Conservation (phyloP, 2,888 invertebrate species). For the Oscheius sp. region DNA sequence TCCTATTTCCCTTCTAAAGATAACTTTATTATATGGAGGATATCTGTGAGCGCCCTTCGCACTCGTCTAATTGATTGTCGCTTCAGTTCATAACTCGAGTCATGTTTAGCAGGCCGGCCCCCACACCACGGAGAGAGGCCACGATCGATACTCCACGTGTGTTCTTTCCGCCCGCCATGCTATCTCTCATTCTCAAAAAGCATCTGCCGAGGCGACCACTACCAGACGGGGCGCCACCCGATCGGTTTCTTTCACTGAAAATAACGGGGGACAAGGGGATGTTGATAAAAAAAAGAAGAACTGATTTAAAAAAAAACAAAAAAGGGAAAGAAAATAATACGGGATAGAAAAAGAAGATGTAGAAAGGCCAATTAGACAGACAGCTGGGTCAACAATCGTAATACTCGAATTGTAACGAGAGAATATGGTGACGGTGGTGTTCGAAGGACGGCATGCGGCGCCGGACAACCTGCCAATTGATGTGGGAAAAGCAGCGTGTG, state of each 20-base stretch:
- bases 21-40: too few species aligned
- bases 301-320: not conserved
- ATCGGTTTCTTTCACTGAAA: not conserved
- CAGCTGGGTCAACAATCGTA: too few species aligned
- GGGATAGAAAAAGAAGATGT: not conserved
- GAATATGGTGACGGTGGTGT: not conserved
- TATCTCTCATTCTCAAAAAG: slow-evolving; percentile 29
- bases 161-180: slow-evolving; percentile 25
- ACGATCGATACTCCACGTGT: slow-evolving; percentile 19
- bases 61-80: slow-evolving; percentile 19
- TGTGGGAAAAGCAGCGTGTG: slow-evolving; percentile 11
- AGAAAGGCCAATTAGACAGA: not conserved
- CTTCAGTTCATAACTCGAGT: slow-evolving; percentile 25
- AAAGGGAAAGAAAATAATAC: not conserved
- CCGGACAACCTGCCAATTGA: not conserved
- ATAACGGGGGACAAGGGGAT: not conserved
- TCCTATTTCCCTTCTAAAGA: not conserved
- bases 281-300: not conserved
- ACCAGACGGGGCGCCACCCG: not conserved
- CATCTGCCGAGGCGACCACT: slow-evolving; percentile 23
- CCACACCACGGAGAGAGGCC: slow-evolving; percentile 7
- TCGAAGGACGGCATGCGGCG: not conserved
- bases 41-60: not conserved
- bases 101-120: slow-evolving; percentile 9
- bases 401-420: not conserved